Conservation (phyloP, 2,888 invertebrate species). For the Amiota communis region DNA sequence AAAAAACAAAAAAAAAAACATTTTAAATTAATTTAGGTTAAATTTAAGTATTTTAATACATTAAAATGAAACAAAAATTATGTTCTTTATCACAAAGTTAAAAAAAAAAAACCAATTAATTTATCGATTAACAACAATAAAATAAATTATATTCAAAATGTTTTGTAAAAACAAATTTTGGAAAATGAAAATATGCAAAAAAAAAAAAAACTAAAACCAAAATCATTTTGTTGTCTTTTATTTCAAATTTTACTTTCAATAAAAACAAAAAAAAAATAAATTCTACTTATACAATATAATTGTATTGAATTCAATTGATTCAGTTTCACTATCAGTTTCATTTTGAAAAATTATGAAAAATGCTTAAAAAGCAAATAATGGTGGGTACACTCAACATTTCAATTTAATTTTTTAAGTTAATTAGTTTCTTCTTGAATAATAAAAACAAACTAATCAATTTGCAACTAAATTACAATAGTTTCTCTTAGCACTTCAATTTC, state of each 20-base stretch:
- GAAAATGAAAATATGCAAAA: constrained; percentile 13
- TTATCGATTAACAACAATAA: constrained; percentile 24
- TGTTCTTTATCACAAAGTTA: constrained; percentile 5
- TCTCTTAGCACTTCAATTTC: neutral
- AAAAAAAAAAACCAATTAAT: too few relatives aligned
- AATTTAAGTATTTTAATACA: constrained; percentile 21
- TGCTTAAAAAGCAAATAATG: neutral
- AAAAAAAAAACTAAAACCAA: neutral
- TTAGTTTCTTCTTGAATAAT: neutral
- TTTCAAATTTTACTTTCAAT: constrained; percentile 18
- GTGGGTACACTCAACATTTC: constrained; percentile 11
- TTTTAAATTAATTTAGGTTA: constrained; percentile 24
- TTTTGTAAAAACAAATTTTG: constrained; percentile 29
- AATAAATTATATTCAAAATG: constrained; percentile 23
- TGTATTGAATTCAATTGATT: constrained; percentile 23
- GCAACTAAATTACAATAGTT: neutral
- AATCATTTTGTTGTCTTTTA: constrained; percentile 20
- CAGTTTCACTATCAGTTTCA: neutral
- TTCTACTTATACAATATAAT: neutral
- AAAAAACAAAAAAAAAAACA: constrained; percentile 1
- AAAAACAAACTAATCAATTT: neutral
- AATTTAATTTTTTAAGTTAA: neutral
- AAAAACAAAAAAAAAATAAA: constrained; percentile 4
- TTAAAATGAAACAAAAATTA: neutral
- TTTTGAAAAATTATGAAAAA: neutral